Conservation (phyloP, 2,113 vertebrate species). For the Clarias batrachus region DNA sequence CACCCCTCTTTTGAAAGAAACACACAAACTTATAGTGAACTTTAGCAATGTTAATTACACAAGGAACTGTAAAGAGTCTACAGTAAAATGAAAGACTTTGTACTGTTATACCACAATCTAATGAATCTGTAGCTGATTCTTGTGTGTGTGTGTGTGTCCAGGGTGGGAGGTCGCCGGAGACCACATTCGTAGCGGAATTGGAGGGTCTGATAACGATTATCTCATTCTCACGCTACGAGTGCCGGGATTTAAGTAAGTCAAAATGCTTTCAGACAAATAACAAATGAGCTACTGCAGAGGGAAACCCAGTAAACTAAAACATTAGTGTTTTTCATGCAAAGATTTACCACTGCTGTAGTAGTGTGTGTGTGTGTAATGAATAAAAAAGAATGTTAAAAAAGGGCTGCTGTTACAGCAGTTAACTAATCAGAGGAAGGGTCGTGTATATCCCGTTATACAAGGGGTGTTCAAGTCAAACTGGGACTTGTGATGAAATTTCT, state of each 20-base stretch:
- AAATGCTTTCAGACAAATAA: not conserved
- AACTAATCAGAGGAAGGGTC: not conserved
- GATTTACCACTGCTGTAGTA: not conserved
- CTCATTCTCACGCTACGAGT: constrained; percentile 92
- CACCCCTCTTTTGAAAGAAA: not conserved
- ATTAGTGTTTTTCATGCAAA: not conserved
- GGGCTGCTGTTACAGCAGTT: not conserved
- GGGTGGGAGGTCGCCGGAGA: constrained; percentile 96
- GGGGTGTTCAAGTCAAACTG: no score
- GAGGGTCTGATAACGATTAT: constrained; percentile 95
- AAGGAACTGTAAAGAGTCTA: not conserved
- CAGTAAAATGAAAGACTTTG: not conserved
- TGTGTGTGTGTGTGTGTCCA: constrained; percentile 53
- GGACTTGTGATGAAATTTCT: no score
- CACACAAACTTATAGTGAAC: not conserved
- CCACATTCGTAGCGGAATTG: constrained; percentile 87
- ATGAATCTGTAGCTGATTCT: not conserved
- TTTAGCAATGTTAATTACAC: not conserved
- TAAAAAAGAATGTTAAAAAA: no score
- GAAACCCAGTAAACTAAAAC: not conserved
- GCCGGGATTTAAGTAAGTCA: constrained; percentile 91
- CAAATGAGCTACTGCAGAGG: not conserved
- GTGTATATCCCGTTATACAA: not conserved
- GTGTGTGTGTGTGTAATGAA: no score
- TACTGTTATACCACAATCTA: not conserved